Evolutionary conservation across 1,140 invertebrate species (phyloP), one percentile per base, ranked within the genome.

Genomic region (Formica exsecta): DNA sequence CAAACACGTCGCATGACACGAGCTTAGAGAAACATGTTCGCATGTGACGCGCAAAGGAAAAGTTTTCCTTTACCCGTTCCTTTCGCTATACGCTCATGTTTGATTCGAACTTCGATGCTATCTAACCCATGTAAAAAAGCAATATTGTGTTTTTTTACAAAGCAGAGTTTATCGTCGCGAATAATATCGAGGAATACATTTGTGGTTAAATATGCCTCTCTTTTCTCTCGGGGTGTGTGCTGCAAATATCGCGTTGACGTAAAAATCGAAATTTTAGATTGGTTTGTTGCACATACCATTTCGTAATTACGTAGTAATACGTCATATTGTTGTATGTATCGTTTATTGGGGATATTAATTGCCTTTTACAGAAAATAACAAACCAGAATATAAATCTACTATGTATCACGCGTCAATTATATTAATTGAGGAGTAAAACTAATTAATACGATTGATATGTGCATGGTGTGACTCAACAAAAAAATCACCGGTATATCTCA

Each of bases 21-120:
- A 41, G 38, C 19, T 11, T 13, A 16, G 51, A 41, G 22, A 36
- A 68, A 41, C 44, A 57, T 0, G 13, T 19, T 51, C 16, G 16
- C 48, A 51, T 19, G 9, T n/a, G 3, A 61, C 7, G 22, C 25
- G 71, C 38, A 73, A 48, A 83, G 54, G 38, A 32, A 16, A 61
- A 83, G n/a, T 74, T 73, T 61, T 73, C 38, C 29, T 74, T 73
- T n/a, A 19, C 19, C n/a, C n/a, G 22, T 61, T 83, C 32, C 11
- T 36, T 79, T 54, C n/a, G 16, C 19, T 65, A n/a, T n/a, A 29
- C 16, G 32, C 32, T 44, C 11, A 16, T 38, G n/a, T 73, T 61
- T 19, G 73, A 81, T 73, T 80, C n/a, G 2, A 66, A 6, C 2
- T 25, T 32, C 36, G 25, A 73, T 59, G 25, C 61, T 59, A 81